phyloP scores from a whole-genome alignment of 2,888 invertebrate species.

The Ernsta delagoae region DNA sequence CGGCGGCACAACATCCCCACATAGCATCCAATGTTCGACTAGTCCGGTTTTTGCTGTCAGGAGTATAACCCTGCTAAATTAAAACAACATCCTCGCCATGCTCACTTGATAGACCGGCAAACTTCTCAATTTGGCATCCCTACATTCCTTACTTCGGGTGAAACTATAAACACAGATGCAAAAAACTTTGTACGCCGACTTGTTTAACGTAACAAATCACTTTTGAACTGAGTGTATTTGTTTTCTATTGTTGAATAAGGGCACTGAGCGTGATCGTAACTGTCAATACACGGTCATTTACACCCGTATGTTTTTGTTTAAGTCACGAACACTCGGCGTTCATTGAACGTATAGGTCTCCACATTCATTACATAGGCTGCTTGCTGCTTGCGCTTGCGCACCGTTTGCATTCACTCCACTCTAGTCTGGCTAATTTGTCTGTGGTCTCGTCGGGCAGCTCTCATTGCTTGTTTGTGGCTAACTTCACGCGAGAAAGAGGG shows the following conservation, averaged over 20 bases:
- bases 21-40: slow-evolving; percentile 62
- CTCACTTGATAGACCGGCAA: slow-evolving; percentile 60
- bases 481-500: slow-evolving; percentile 51
- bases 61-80: slow-evolving; percentile 75
- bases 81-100: slow-evolving; percentile 59
- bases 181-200: slow-evolving; percentile 59
- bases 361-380: background rate
- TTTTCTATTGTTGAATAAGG: slow-evolving; percentile 60
- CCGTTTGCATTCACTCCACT: slow-evolving; percentile 39
- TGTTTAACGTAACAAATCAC: slow-evolving; percentile 57
- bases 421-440: background rate
- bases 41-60: slow-evolving; percentile 59
- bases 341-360: slow-evolving; percentile 21
- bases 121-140: slow-evolving; percentile 65
- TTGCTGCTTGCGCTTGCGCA: slow-evolving; percentile 39
- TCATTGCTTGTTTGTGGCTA: slow-evolving; percentile 43
- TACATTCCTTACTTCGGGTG: slow-evolving; percentile 59
- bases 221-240: slow-evolving; percentile 60
- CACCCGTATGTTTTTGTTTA: slow-evolving; percentile 67
- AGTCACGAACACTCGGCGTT: slow-evolving; percentile 61
- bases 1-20: slow-evolving; percentile 58
- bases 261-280: slow-evolving; percentile 66
- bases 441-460: background rate
- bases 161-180: slow-evolving; percentile 65
- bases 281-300: slow-evolving; percentile 62